Conservation (phyloP, 1,140 invertebrate species). For the Triops cancriformis region DNA sequence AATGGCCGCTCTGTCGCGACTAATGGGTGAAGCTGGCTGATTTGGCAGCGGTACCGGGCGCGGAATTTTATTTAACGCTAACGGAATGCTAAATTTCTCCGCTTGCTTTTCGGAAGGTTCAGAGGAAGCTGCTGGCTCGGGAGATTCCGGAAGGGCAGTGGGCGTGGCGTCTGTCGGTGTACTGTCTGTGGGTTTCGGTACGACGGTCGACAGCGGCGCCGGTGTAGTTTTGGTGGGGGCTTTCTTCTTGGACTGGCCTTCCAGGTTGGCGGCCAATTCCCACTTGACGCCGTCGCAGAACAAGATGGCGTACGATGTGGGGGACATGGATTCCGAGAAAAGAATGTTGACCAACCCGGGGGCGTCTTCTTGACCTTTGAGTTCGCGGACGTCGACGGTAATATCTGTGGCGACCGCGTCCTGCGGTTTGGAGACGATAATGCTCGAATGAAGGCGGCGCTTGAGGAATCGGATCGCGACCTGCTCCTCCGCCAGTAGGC, state of each 20-base stretch:
- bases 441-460: neutral
- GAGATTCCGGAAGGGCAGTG: too few relatives aligned
- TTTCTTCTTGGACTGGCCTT: neutral
- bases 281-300: slow-evolving; percentile 21
- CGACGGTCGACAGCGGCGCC: neutral
- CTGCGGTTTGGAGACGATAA: neutral
- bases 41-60: too few relatives aligned
- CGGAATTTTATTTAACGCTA: too few relatives aligned
- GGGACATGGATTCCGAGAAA: neutral
- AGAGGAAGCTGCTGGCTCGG: too few relatives aligned
- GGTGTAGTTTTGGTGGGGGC: neutral
- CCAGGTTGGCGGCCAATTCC: slow-evolving; percentile 14
- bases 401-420: slow-evolving; percentile 19
- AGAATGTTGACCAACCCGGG: slow-evolving; percentile 16
- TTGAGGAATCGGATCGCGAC: slow-evolving; percentile 17
- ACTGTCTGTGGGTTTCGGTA: neutral
- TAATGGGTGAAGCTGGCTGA: too few relatives aligned
- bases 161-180: neutral
- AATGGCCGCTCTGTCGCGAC: too few relatives aligned
- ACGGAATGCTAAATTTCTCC: too few relatives aligned
- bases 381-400: slow-evolving; percentile 5
- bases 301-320: slow-evolving; percentile 8
- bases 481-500: neutral
- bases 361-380: slow-evolving; percentile 3
- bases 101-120: too few relatives aligned